Percentiles rank a stretch among this genome's conserved stretches.
Conservation (phyloP, 2,797 vertebrate genomes). For the Staurois parvus region DNA sequence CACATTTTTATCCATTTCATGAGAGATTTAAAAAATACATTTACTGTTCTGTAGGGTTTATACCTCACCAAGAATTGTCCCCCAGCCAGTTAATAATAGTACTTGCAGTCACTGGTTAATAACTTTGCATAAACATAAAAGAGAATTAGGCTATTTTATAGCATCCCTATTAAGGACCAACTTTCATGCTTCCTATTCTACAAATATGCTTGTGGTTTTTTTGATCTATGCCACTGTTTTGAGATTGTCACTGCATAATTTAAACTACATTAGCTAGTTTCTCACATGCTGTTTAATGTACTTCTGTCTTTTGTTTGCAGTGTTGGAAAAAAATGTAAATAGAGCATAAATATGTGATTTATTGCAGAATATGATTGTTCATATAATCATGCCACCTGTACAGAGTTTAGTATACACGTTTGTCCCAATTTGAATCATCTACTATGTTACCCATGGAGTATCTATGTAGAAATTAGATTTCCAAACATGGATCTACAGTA, state of each 20-base stretch:
- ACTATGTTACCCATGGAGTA: background rate
- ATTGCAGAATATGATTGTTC: background rate
- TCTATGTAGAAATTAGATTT: background rate
- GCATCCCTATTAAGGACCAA: too few species aligned
- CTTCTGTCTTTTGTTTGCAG: conserved; percentile 1
- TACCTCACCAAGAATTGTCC: too few species aligned
- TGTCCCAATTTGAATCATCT: background rate
- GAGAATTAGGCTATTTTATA: too few species aligned
- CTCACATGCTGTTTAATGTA: background rate
- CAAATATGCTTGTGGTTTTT: background rate
- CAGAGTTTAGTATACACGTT: background rate
- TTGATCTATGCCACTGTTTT: background rate
- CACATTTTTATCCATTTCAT: too few species aligned
- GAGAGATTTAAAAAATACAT: too few species aligned
- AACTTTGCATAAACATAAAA: too few species aligned
- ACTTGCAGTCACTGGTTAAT: too few species aligned
- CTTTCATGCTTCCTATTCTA: background rate
- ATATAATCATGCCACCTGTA: background rate
- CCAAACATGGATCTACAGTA: background rate
- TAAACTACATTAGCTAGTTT: background rate
- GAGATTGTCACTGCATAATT: background rate
- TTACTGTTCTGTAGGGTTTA: too few species aligned
- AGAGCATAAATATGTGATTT: background rate
- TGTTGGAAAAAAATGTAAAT: background rate
- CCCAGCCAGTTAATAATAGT: too few species aligned